Conservation (phyloP, 2,797 vertebrate genomes). For the Aythya fuligula region DNA sequence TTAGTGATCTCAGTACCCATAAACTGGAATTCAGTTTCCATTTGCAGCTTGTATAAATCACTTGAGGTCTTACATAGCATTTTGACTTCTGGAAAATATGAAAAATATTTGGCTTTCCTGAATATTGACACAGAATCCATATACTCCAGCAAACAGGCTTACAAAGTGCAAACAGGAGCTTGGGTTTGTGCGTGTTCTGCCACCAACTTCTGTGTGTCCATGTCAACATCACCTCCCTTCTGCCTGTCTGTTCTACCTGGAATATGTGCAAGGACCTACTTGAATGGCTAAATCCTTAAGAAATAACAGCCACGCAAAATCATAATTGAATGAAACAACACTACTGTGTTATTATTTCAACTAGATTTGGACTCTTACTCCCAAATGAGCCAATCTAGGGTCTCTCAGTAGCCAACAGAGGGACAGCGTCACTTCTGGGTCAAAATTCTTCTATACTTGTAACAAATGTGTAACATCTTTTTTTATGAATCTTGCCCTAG, state of each 20-base stretch:
- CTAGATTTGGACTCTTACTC: background rate
- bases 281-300: background rate
- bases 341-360: background rate
- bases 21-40: background rate
- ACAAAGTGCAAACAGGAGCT: background rate
- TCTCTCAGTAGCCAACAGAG: background rate
- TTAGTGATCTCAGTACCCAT: background rate
- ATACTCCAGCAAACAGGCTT: background rate
- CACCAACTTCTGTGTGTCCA: background rate
- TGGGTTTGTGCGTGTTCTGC: background rate
- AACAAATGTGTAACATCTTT: background rate
- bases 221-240: background rate
- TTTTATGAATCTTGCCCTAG: background rate
- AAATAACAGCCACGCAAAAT: background rate
- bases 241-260: background rate
- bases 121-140: background rate
- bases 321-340: background rate
- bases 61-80: background rate
- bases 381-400: background rate
- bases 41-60: background rate
- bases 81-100: background rate
- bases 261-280: background rate
- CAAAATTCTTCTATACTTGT: background rate
- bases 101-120: background rate
- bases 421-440: background rate